A percentile compares a stretch with the other conserved stretches of the same genome.
Conservation (phyloP, 1,140 invertebrate species). For the Caenorhabditis brenneri region DNA sequence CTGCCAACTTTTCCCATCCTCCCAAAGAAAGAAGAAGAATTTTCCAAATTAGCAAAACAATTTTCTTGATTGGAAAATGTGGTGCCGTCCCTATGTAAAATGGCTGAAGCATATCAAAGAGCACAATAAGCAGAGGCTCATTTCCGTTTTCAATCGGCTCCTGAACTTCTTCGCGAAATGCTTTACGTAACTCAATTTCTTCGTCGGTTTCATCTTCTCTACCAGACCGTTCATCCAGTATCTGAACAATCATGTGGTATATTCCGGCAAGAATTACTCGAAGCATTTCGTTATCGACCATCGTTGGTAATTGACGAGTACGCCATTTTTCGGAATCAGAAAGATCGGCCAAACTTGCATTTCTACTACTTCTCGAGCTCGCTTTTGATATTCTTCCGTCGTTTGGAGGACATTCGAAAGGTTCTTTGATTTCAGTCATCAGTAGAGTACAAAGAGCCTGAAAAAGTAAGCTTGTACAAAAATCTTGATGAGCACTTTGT, state of each 20-base stretch:
- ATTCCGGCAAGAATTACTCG: conserved; percentile 61
- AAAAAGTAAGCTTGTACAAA: neutral
- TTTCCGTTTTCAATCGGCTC: conserved; percentile 63
- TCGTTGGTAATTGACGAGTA: conserved; percentile 54
- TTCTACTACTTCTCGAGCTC: conserved; percentile 57
- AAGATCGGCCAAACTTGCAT: conserved; percentile 46
- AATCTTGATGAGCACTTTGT: neutral
- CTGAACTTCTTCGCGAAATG: conserved; percentile 27
- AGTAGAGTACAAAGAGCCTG: conserved; percentile 61
- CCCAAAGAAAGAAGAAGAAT: conserved; percentile 63
- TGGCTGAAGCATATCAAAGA: conserved; percentile 68
- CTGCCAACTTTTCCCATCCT: conserved; percentile 60
- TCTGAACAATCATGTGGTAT: conserved; percentile 69
- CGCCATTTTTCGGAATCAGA: conserved; percentile 48
- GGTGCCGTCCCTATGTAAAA: conserved; percentile 64
- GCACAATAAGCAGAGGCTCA: conserved; percentile 61
- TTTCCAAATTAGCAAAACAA: conserved; percentile 67
- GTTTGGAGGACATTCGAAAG: conserved; percentile 59
- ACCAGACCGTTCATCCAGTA: conserved; percentile 52
- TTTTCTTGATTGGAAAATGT: conserved; percentile 69
- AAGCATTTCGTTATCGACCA: conserved; percentile 69
- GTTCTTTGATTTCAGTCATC: conserved; percentile 58
- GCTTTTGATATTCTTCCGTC: conserved; percentile 63
- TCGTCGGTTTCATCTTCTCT: conserved; percentile 15
- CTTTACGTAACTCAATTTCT: neutral